Evolutionary conservation across 2,888 invertebrate genomes (phyloP).

Genomic region (Gymnoscelis rufifasciata): DNA sequence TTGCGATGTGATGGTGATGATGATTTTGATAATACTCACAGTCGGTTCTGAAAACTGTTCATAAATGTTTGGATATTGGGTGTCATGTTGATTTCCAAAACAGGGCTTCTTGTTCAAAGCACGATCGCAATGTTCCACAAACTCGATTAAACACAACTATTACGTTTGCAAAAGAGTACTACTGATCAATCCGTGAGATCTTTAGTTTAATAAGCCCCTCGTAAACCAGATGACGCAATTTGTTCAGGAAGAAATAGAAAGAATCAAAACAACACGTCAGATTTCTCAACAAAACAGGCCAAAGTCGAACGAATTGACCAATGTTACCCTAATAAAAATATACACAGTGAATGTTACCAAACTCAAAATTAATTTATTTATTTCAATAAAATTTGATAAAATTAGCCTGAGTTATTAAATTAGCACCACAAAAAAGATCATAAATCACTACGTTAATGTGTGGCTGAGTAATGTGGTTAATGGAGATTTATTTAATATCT

Average conservation of each 20-base stretch:
- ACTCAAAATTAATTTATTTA: too few relatives aligned
- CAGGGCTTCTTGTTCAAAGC: conserved; percentile 1
- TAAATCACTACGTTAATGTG: too few relatives aligned
- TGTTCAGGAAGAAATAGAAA: conserved; percentile 2
- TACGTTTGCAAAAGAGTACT: neutral
- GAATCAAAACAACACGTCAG: conserved; percentile 27
- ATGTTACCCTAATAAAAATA: too few relatives aligned
- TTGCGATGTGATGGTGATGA: too few relatives aligned
- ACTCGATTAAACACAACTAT: neutral
- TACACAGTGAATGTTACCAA: too few relatives aligned
- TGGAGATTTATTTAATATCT: too few relatives aligned
- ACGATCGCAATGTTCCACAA: too few relatives aligned
- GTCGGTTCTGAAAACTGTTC: conserved; percentile 83
- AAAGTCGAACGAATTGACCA: conserved; percentile 16
- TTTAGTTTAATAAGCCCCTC: neutral
- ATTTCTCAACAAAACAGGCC: conserved; percentile 14
- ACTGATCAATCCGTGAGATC: neutral
- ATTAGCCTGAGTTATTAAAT: too few relatives aligned
- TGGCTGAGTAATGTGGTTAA: too few relatives aligned
- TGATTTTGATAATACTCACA: conserved; percentile 77
- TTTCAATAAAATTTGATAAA: too few relatives aligned
- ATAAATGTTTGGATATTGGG: conserved; percentile 81
- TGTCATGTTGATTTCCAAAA: conserved; percentile 68
- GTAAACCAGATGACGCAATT: conserved; percentile 23
- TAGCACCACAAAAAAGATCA: too few relatives aligned